phyloP scores from a whole-genome alignment of 2,113 vertebrate species.

The Piaya cayana region DNA sequence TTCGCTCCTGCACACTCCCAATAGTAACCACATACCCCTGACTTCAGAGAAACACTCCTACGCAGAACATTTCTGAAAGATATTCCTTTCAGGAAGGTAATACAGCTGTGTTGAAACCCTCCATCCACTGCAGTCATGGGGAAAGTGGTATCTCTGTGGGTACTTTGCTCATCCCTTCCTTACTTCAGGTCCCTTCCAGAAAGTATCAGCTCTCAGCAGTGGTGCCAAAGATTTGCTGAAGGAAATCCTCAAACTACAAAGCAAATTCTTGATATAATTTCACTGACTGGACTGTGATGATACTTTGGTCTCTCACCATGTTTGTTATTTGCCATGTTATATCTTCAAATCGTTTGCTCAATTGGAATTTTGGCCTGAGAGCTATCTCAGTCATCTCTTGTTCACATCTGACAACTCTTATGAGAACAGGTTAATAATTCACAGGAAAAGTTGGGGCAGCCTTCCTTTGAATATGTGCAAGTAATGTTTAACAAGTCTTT shows the following conservation, averaged over 20 bases:
- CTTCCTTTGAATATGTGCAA: background rate
- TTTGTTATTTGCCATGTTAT: background rate
- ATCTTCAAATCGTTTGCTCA: background rate
- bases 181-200: background rate
- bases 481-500: slow-evolving; percentile 7
- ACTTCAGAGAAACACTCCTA: background rate
- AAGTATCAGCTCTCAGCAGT: background rate
- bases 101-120: accelerated
- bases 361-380: background rate
- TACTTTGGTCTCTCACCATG: background rate
- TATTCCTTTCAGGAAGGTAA: background rate
- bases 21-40: background rate
- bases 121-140: accelerated
- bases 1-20: accelerated
- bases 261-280: background rate
- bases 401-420: background rate
- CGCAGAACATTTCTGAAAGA: background rate
- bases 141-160: background rate
- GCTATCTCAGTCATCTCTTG: background rate
- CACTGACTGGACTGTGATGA: background rate
- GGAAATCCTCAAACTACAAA: background rate
- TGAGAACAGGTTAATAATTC: background rate
- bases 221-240: background rate
- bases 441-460: background rate
- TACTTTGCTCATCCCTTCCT: background rate